Conservation (phyloP, 2,888 invertebrate species). For the Eupsilia transversa region DNA sequence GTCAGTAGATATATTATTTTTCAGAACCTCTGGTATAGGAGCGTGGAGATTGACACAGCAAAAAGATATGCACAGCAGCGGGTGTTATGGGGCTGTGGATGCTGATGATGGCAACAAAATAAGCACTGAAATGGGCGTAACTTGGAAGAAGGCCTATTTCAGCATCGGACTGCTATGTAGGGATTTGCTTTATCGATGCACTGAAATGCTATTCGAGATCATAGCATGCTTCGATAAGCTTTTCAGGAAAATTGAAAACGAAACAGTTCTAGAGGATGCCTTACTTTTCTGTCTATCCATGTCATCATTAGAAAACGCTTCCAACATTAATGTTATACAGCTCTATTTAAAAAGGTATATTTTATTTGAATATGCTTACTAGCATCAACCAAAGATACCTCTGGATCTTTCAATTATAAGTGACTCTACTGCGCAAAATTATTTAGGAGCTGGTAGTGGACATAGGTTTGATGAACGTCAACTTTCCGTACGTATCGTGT, state of each 20-base stretch:
- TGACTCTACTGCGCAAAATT: not conserved
- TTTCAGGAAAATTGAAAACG: not conserved
- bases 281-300: not conserved
- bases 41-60: not conserved
- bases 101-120: not conserved
- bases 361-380: not conserved
- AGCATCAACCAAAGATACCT: not conserved
- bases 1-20: not conserved
- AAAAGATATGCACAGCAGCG: not conserved
- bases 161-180: not conserved
- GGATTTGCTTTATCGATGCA: not conserved
- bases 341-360: not conserved
- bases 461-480: not conserved
- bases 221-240: too few species aligned
- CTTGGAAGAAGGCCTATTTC: not conserved
- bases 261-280: not conserved
- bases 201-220: not conserved
- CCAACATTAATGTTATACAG: not conserved
- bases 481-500: not conserved
- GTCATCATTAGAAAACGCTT: not conserved
- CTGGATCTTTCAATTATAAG: not conserved
- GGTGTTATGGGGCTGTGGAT: too few species aligned
- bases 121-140: too few species aligned
- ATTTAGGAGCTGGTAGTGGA: not conserved
- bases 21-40: not conserved